phyloP scores from a whole-genome alignment of 92 coral and sea anemone genomes.

The Zoanthus sansibaricus region DNA sequence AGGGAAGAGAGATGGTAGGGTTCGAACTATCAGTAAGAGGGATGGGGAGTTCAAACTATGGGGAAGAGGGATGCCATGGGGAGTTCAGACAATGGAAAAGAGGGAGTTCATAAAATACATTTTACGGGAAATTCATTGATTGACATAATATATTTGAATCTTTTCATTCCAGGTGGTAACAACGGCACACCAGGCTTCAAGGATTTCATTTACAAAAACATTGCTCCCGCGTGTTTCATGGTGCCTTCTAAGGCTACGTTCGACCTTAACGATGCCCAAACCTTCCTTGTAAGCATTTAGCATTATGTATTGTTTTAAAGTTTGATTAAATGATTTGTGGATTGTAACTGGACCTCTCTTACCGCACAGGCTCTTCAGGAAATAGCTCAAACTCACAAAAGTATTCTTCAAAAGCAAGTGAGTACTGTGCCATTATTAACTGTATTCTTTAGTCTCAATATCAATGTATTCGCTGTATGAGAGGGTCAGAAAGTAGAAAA shows the following conservation, averaged over 20 bases:
- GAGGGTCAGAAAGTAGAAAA: too few species aligned
- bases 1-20: too few species aligned
- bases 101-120: not conserved
- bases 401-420: constrained; percentile 92
- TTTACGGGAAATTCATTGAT: not conserved
- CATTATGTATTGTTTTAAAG: not conserved
- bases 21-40: too few species aligned
- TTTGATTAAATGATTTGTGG: too few species aligned
- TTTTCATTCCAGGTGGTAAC: constrained; percentile 70
- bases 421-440: not conserved
- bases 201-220: constrained; percentile 86
- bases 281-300: constrained; percentile 78
- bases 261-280: constrained; percentile 92
- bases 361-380: constrained; percentile 84
- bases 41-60: not conserved
- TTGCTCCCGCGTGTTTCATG: constrained; percentile 92
- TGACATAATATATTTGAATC: not conserved
- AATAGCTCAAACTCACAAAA: constrained; percentile 87
- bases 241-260: constrained; percentile 93
- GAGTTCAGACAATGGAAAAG: too few species aligned
- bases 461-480: too few species aligned
- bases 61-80: not conserved
- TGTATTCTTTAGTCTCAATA: too few species aligned
- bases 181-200: constrained; percentile 84
- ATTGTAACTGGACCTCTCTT: not conserved